A percentile compares a stretch with the other conserved stretches of the same genome.
These are phyloP conservation scores for Enteromius afrohamiltoni DNA, from an alignment of 2,797 vertebrate species.

Conservation along the genomic window DNA sequence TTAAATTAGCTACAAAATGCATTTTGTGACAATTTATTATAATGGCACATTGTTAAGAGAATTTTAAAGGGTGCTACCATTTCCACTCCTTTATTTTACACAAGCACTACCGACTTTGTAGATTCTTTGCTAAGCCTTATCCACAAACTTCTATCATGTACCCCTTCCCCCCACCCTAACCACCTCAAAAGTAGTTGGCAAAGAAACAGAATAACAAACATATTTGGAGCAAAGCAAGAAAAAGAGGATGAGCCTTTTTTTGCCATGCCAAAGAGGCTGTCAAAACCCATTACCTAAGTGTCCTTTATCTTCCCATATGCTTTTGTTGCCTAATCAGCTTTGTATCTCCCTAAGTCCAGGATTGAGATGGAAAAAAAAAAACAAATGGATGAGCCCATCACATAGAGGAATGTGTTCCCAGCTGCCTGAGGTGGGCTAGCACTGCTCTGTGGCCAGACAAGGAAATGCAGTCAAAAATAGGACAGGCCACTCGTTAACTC, in stretches of 20 bases:
- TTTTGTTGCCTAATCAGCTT: conserved; percentile 91
- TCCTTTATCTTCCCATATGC: conserved; percentile 85
- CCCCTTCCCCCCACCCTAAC: conserved; percentile 58
- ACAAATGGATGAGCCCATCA: conserved; percentile 81
- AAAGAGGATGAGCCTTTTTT: conserved; percentile 74
- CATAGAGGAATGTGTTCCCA: conserved; percentile 67
- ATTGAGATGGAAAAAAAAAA: conserved; percentile 86
- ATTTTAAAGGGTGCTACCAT: conserved; percentile 10
- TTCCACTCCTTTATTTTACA: conserved; percentile 37
- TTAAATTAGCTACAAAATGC: background rate
- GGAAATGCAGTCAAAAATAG: conserved; percentile 63
- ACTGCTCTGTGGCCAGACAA: conserved; percentile 63
- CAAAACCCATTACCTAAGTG: conserved; percentile 90
- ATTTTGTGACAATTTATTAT: background rate
- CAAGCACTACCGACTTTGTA: conserved; percentile 55
- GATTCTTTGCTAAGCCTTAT: conserved; percentile 57
- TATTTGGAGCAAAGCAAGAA: conserved; percentile 78
- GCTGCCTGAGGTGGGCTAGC: conserved; percentile 61
- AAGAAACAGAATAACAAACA: conserved; percentile 74
- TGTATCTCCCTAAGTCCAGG: conserved; percentile 89
- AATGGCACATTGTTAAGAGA: background rate
- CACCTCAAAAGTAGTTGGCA: conserved; percentile 72
- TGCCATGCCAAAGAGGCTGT: conserved; percentile 75
- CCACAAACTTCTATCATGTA: conserved; percentile 57
- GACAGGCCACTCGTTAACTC: conserved; percentile 52